Evolutionary conservation across 2,797 vertebrate genomes (phyloP), one percentile per base, ranked within the genome.

Genomic region (Gallinago nigripennis): DNA sequence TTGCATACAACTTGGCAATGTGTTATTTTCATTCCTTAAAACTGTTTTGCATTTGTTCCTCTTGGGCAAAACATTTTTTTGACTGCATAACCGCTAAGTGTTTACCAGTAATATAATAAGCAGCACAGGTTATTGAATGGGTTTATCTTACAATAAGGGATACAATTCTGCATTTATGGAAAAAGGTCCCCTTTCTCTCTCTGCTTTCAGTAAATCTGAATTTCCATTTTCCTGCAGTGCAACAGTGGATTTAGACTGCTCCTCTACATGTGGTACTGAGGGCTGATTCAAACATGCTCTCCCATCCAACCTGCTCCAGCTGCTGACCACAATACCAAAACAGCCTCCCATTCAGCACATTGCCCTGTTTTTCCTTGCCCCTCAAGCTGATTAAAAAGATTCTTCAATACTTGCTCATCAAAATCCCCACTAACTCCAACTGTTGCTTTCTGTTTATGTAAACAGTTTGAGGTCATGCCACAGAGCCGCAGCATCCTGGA

Each of bases 71-170:
- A 81, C 37, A 30, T 18, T 53, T 11, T 86, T 93, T 94, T 92
- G 60, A 61, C 77, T 95, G 46, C 35, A 31, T 78, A 81, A 85
- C 48, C 73, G 16, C 20, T 66, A 79, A 83, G 25, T 58, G 27
- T 82, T 88, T 78, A 76, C 66, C 69, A 78, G 50, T 58, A 92
- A 94, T 78, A 80, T 92, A 95, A 78, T 66, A 76, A 75, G 92
- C 1, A 6, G 73, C 25, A 39, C 5, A 31, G 20, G 28, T 80
- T 76, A 93, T 68, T 92, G 45, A 70, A 85, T 45, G 51, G 21
- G 33, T 68, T 92, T 75, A 51, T 85, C 35, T 94, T 82, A 91
- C 21, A 65, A 14, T 30, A 78, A 76, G 35, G 27, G 14, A 80
- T 79, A 85, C 87, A 93, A 84, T 41, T 80, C 30, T 88, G 16